These are phyloP conservation scores for Aphelenchoides fujianensis DNA, from an alignment of 1,140 invertebrate species.

Conservation along the genomic window DNA sequence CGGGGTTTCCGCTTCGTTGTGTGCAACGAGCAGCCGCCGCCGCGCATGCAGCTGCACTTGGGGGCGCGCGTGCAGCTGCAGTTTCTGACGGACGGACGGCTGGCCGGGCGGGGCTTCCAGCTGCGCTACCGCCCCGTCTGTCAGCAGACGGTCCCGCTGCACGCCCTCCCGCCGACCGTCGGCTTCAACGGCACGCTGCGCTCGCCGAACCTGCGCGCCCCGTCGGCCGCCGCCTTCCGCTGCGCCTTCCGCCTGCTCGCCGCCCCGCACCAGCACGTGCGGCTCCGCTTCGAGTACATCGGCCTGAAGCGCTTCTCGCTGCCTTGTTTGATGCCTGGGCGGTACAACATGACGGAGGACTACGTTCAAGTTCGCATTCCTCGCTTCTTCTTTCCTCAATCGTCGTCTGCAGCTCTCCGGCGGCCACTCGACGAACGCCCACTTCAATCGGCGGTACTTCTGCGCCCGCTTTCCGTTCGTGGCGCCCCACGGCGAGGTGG, in stretches of 20 bases:
- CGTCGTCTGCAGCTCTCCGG: slow-evolving; percentile 53
- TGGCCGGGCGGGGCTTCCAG: slow-evolving; percentile 45
- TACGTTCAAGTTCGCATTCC: slow-evolving; percentile 51
- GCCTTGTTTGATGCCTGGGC: slow-evolving; percentile 34
- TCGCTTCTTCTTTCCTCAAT: not conserved
- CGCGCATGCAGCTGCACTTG: slow-evolving; percentile 22
- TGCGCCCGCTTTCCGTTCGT: slow-evolving; percentile 57
- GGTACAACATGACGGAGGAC: slow-evolving; percentile 33
- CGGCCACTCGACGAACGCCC: slow-evolving; percentile 45
- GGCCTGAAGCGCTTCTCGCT: slow-evolving; percentile 33
- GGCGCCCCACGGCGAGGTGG: slow-evolving; percentile 47
- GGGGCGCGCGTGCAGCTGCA: slow-evolving; percentile 46
- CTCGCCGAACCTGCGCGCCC: slow-evolving; percentile 52
- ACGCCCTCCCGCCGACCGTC: not conserved
- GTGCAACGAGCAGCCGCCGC: slow-evolving; percentile 35
- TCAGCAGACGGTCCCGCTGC: not conserved
- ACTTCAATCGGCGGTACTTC: slow-evolving; percentile 54
- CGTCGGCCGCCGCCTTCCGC: slow-evolving; percentile 38
- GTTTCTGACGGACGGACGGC: slow-evolving; percentile 61
- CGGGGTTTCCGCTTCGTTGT: not conserved
- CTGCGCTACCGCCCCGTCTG: slow-evolving; percentile 36
- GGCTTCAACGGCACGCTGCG: slow-evolving; percentile 53
- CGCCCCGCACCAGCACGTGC: slow-evolving; percentile 26
- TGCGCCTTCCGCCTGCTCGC: slow-evolving; percentile 54
- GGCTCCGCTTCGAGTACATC: slow-evolving; percentile 50